phyloP scores from a whole-genome alignment of 2,888 invertebrate species.

The Pollenia labialis region DNA sequence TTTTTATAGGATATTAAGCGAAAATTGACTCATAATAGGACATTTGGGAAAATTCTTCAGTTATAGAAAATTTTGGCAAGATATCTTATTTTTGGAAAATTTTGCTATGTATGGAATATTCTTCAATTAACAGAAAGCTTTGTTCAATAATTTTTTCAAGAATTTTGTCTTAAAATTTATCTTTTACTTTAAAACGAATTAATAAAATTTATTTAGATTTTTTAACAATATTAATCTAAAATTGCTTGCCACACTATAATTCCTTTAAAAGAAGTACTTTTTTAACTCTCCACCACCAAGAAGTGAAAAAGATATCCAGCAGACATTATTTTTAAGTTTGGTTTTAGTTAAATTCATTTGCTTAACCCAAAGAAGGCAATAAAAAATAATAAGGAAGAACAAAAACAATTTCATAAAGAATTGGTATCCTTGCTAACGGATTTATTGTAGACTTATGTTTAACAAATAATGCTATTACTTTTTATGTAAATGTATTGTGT shows the following conservation, averaged over 20 bases:
- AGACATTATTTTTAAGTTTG: slow-evolving; percentile 49
- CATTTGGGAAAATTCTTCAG: too few species aligned
- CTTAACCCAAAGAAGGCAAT: slow-evolving; percentile 36
- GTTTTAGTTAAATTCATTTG: slow-evolving; percentile 37
- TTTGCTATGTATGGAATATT: too few species aligned
- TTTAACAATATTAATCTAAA: not conserved
- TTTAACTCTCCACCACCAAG: slow-evolving; percentile 15
- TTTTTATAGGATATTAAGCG: too few species aligned
- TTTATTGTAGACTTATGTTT: slow-evolving; percentile 71
- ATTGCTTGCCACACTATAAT: slow-evolving; percentile 9
- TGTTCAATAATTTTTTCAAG: too few species aligned
- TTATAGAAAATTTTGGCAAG: too few species aligned
- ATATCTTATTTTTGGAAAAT: too few species aligned
- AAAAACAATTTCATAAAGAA: slow-evolving; percentile 40
- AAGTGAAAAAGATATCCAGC: slow-evolving; percentile 43
- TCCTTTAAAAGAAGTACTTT: not conserved
- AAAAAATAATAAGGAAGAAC: not conserved
- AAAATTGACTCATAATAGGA: too few species aligned
- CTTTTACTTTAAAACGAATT: too few species aligned
- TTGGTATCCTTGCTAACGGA: slow-evolving; percentile 69
- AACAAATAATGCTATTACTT: slow-evolving; percentile 68
- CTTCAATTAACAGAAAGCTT: too few species aligned
- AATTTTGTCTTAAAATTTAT: too few species aligned
- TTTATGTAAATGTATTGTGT: slow-evolving; percentile 46
- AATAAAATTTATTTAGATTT: not conserved